Base-by-base conservation (phyloP, 2,888 invertebrate species). In the Ametastegia equiseti region DNA sequence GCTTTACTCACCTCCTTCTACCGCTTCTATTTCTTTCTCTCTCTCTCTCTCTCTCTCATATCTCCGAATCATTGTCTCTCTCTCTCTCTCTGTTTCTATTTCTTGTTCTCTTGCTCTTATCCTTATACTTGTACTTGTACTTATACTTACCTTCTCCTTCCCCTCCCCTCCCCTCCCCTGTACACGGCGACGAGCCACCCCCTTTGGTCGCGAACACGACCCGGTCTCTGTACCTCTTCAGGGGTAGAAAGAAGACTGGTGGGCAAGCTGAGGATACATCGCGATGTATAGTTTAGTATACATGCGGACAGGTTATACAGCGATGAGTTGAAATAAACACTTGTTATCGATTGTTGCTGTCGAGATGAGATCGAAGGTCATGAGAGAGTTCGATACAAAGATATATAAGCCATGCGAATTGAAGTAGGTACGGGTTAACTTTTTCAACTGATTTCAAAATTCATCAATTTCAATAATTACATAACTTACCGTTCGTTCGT, bases 221-320 rank as follows among this genome's bases (percentile, higher is more conserved):
- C 86, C 86, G 85, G 86, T 84, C 84, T 83, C 86, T 86, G 80
- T 80, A 83, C 82, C 86, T 87, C 86, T 88, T 84, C 85, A 82
- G 83, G 85, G 83, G 85, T 86, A 83, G 86, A 87, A 88, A 83
- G 86, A 87, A 88, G 85, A 82, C 82, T 65, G 39, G 15, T n/a
- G n/a, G n/a, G n/a, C n/a, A n/a, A n/a, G n/a, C n/a, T n/a, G n/a
- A n/a, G n/a, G n/a, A n/a, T n/a, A 1, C 15, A 19, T 19, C 50
- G 11, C 42, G 33, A 36, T 75, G 54, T 19, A 54, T n/a, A 54
- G 54, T 75, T 36, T 19, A 54, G 54, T 27, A 54, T 75, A 19
- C 50, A 54, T 3, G n/a, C 19, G 19, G 54, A 54, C 23, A n/a
- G n/a, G n/a, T 75, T 33, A 75, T n/a, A 11, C 36, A 36, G 54